Evolutionary conservation across 1,140 invertebrate genomes (phyloP).

Genomic region (Aphaenogaster rudis): DNA sequence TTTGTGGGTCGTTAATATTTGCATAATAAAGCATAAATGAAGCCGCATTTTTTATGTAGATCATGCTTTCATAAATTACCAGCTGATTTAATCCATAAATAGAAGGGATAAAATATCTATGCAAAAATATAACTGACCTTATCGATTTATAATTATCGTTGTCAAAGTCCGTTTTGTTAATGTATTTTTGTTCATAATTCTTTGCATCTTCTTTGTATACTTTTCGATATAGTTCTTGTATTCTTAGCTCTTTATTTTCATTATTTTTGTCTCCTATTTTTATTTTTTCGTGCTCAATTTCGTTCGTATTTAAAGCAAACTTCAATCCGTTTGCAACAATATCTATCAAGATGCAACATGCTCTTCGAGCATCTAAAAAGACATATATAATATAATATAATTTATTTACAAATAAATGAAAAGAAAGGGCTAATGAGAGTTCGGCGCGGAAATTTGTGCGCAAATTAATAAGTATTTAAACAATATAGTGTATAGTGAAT

Average conservation of each 20-base stretch:
- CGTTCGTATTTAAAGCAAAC: slow-evolving; percentile 56
- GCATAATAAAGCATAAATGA: slow-evolving; percentile 1
- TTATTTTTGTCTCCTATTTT: slow-evolving; percentile 22
- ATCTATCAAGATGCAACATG: slow-evolving; percentile 77
- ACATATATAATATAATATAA: background rate
- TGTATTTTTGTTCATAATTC: background rate
- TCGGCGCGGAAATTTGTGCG: no score
- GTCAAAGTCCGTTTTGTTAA: background rate
- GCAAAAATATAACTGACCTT: slow-evolving; percentile 45
- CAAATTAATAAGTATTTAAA: no score
- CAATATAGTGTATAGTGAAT: no score
- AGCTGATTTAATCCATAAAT: background rate
- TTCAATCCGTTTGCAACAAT: slow-evolving; percentile 76
- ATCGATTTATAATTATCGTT: background rate
- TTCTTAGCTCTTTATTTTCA: slow-evolving; percentile 4
- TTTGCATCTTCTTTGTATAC: background rate
- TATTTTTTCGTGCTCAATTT: slow-evolving; percentile 55
- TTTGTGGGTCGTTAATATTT: background rate
- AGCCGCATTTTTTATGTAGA: background rate
- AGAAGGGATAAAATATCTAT: background rate
- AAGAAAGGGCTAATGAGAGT: no score
- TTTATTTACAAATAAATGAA: background rate
- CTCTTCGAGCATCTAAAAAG: slow-evolving; percentile 74
- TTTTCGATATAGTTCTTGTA: slow-evolving; percentile 31
- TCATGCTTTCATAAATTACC: background rate